Percentiles rank a stretch among this genome's conserved stretches.
These are phyloP conservation scores for Phalacrocorax brasilianus DNA, from an alignment of 2,113 vertebrate genomes.

Conservation along the genomic window DNA sequence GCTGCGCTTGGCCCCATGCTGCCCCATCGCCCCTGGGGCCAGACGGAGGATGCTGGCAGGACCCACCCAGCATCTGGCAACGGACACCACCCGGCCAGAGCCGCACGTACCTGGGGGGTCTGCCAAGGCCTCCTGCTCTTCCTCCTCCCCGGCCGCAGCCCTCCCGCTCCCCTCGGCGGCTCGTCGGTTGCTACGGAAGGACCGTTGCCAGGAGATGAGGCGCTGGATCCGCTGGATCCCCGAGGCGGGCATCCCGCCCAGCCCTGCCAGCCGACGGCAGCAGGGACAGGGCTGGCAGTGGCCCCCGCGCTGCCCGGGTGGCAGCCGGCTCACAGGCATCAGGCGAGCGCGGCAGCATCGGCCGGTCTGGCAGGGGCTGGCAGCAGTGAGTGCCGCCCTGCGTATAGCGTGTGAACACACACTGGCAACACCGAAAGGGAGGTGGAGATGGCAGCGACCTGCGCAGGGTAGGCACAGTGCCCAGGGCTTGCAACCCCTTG, in stretches of 20 bases:
- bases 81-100: background rate
- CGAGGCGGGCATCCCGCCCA: background rate
- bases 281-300: background rate
- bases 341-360: background rate
- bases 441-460: background rate
- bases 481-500: background rate
- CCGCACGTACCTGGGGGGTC: slow-evolving; percentile 5
- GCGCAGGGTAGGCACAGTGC: background rate
- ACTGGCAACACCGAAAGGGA: background rate
- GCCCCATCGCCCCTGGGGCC: background rate
- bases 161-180: background rate
- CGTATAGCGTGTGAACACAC: background rate
- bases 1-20: accelerated
- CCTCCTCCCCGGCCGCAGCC: background rate
- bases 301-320: background rate
- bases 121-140: background rate
- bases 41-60: background rate
- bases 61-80: background rate
- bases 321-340: background rate
- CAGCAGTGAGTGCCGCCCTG: background rate
- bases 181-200: slow-evolving; percentile 39
- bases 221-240: background rate
- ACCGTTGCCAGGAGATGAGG: slow-evolving; percentile 41
- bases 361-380: background rate
- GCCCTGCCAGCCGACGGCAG: background rate